Evolutionary conservation across 2,888 invertebrate genomes (phyloP), one percentile per base, ranked within the genome.

Genomic region (Agonum fuliginosum): DNA sequence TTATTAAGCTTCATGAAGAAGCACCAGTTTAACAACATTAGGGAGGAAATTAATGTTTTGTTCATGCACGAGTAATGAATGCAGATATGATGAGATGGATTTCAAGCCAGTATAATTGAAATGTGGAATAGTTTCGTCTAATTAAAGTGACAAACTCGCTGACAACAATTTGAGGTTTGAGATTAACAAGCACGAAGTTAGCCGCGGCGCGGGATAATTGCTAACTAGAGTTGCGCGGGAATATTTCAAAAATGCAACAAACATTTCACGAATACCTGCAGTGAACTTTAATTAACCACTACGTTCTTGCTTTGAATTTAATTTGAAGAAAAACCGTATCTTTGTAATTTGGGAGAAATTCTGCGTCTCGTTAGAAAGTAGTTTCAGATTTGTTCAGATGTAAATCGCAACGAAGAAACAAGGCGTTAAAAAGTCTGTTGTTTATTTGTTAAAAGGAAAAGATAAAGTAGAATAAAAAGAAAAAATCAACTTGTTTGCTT

Each of bases 81-180:
- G 58, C 30, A 62, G 58, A 48, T 62, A 43, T 46, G 43, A 24
- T 22, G 41, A 62, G 17, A 48, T 51, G 22, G 19, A 75, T 67
- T 67, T 48, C 51, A 17, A 67, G n/a, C 12, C 67, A 34, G 62
- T 67, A 19, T 75, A 75, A 75, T 75, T 75, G 75, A 75, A 75
- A 75, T 67, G 67, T 67, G 75, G 46, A 75, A 75, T 75, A 75
- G 75, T 75, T 75, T 75, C 75, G 75, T 75, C 75, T 75, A 75
- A 75, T 75, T 75, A 65, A 20, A 62, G 65, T 75, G 75, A 75
- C 75, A 75, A 75, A 75, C 65, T 75, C 65, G 24, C 24, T 67
- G 75, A 48, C 75, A 75, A 75, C 75, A 67, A 75, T 75, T 75
- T 75, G 43, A 37, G 65, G 48, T 74, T 74, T 74, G 27, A 37